Percentiles rank a stretch among this genome's conserved stretches.
Conservation (phyloP, 2,888 invertebrate genomes). For the Caenorhabditis becei region DNA sequence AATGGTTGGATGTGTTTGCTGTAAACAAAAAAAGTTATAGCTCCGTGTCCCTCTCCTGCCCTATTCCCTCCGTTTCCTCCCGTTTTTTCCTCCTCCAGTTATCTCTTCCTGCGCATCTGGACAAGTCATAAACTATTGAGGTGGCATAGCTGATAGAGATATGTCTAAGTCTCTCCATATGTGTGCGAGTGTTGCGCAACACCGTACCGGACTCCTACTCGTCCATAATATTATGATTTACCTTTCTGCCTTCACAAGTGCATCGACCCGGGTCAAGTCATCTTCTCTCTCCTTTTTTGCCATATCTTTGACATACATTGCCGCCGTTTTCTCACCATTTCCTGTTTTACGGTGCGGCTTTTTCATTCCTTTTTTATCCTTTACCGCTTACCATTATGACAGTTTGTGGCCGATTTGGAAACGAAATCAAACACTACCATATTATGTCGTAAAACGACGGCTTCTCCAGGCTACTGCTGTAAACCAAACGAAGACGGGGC, state of each 20-base stretch:
- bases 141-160: conserved; percentile 57
- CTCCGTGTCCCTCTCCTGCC: conserved; percentile 6
- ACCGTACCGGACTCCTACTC: conserved; percentile 46
- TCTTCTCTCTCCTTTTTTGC: conserved; percentile 15
- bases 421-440: conserved; percentile 46
- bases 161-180: conserved; percentile 37
- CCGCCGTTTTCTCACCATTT: conserved; percentile 41
- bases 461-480: conserved; percentile 21
- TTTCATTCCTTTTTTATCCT: neutral
- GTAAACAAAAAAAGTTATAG: conserved; percentile 12
- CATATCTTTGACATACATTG: conserved; percentile 25
- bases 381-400: conserved; percentile 24
- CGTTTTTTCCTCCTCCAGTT: conserved; percentile 13
- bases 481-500: neutral
- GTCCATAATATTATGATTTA: conserved; percentile 61
- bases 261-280: conserved; percentile 21
- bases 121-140: conserved; percentile 52
- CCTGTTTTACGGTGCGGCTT: conserved; percentile 45
- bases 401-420: conserved; percentile 48
- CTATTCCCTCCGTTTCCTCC: neutral
- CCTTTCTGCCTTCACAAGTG: conserved; percentile 43
- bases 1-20: conserved; percentile 1
- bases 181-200: conserved; percentile 56
- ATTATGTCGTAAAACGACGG: conserved; percentile 50
- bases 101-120: conserved; percentile 38